phyloP scores from a whole-genome alignment of 2,888 invertebrate genomes.

The Chaetogeoica ovagalla region DNA sequence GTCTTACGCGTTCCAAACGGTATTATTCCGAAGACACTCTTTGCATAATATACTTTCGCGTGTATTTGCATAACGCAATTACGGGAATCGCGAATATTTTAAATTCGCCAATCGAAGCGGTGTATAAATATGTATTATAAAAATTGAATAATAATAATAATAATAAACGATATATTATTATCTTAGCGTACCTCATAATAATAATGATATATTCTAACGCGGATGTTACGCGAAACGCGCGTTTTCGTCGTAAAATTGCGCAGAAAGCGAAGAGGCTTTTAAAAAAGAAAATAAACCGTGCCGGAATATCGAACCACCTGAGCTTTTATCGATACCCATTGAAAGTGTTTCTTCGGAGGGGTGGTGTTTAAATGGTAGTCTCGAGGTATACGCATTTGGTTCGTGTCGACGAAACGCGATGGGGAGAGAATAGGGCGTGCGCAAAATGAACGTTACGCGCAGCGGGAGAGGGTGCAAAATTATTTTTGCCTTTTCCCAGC shows the following conservation, averaged over 20 bases:
- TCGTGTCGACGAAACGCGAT: background rate
- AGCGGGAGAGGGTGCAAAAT: conserved; percentile 24
- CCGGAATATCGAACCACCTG: conserved; percentile 18
- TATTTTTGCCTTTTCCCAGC: conserved; percentile 23
- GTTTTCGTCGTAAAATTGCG: conserved; percentile 2
- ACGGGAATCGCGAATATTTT: background rate
- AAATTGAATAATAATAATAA: background rate
- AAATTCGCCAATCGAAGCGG: background rate
- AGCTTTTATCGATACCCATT: conserved; percentile 25
- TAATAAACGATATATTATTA: too few relatives aligned
- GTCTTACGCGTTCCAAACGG: background rate
- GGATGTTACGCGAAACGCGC: too few relatives aligned
- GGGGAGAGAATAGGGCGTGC: conserved; percentile 18
- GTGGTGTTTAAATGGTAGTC: conserved; percentile 38
- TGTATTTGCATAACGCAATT: background rate
- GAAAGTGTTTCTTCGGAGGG: conserved; percentile 23
- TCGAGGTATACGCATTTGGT: background rate
- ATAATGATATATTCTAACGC: too few relatives aligned
- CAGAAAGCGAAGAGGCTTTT: background rate
- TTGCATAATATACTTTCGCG: background rate
- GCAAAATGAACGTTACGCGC: conserved; percentile 38
- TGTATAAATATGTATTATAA: background rate
- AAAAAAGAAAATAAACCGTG: background rate
- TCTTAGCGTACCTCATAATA: too few relatives aligned
- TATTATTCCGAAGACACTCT: background rate